These are phyloP conservation scores for Sphaeridia pumilis DNA, from an alignment of 2,888 invertebrate species.

Conservation along the genomic window DNA sequence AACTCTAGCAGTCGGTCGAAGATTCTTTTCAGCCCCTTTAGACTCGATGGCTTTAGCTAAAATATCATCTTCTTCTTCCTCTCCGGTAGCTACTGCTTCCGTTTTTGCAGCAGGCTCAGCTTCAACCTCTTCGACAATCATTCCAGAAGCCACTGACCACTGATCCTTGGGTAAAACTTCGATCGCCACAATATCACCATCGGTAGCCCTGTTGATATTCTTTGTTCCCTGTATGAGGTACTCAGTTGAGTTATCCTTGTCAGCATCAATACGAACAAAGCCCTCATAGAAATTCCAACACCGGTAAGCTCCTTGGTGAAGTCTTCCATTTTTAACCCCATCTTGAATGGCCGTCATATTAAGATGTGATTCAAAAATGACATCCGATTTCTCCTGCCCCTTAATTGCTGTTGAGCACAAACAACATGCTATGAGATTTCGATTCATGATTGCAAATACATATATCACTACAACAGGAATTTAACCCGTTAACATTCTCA, in stretches of 20 bases:
- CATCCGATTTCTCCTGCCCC: background rate
- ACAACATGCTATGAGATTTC: too few relatives aligned
- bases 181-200: slow-evolving; percentile 87
- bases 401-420: too few relatives aligned
- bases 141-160: slow-evolving; percentile 78
- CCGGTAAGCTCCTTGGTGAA: slow-evolving; percentile 31
- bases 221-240: slow-evolving; percentile 70
- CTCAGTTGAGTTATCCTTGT: slow-evolving; percentile 19
- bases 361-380: slow-evolving; percentile 22
- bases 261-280: slow-evolving; percentile 25
- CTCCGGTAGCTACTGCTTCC: slow-evolving; percentile 57
- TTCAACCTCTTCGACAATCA: slow-evolving; percentile 42
- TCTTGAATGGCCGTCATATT: slow-evolving; percentile 23
- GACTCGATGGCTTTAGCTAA: slow-evolving; percentile 35
- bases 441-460: too few relatives aligned
- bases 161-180: slow-evolving; percentile 74
- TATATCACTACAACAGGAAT: too few relatives aligned
- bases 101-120: slow-evolving; percentile 34
- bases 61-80: slow-evolving; percentile 47
- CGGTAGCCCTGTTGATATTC: slow-evolving; percentile 82
- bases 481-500: slow-evolving; percentile 12
- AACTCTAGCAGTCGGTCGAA: slow-evolving; percentile 57
- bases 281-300: slow-evolving; percentile 35
- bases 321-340: slow-evolving; percentile 29
- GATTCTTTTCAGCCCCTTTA: slow-evolving; percentile 36